Evolutionary conservation across 2,888 invertebrate genomes (phyloP), one percentile per base, ranked within the genome.

Genomic region (Tipula vernalis): DNA sequence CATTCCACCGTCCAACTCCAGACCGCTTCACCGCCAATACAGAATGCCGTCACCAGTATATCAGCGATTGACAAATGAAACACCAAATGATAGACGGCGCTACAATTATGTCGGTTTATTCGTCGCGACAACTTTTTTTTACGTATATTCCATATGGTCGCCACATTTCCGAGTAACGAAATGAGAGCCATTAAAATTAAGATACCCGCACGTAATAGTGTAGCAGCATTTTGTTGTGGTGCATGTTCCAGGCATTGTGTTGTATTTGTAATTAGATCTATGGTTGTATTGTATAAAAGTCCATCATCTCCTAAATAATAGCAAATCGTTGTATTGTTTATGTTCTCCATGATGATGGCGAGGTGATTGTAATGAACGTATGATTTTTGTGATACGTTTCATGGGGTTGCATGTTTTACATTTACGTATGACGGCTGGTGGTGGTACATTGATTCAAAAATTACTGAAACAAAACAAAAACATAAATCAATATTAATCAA

Each of bases 31-130:
- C 96, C 96, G 3, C 94, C 94, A 88, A 96, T 94, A 90, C 96
- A 96, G 91, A 96, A 96, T 85, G 96, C 92, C 0, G 96, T 96
- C 5, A 97, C 97, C 39, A 96, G 91, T 15, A 97, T 92, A 91
- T 97, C 97, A 1, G 97, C 96, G 86, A 96, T 93, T 13, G 96
- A 96, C n/a, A 97, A 92, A 90, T 97, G 96, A 87, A 96, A 94
- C 89, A 97, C 96, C 84, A 97, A 91, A 85, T 95, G 95, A 89
- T 96, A 96, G 88, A 95, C 94, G 0, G 95, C 94, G 47, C 95
- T 94, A 93, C 94, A 95, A 10, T 93, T 93, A 28, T 94, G 94
- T 10, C 94, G 92, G 0, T 93, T 92, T 88, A 93, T 91, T 28
- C 93, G 92, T 10, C 94, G 91, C 36, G 93, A 92, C 28, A 93